Evolutionary conservation across 2,888 invertebrate species (phyloP).

Genomic region (Drosophila leonis): DNA sequence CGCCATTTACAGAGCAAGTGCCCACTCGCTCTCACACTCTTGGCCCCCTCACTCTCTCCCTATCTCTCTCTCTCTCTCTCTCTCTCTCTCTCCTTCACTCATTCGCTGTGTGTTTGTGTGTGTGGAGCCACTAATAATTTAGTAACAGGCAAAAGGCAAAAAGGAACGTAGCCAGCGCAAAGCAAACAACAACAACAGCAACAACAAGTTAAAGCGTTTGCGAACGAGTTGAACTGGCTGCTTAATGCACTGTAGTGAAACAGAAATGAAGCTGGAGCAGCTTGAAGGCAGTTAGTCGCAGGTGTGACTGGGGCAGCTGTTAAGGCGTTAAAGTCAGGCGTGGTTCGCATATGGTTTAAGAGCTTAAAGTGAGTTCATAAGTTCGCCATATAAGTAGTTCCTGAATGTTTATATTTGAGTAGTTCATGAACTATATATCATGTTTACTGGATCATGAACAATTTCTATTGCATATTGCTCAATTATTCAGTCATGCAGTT

Average conservation of each 20-base stretch:
- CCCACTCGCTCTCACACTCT: not conserved
- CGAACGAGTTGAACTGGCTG: not conserved
- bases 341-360: not conserved
- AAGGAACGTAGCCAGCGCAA: slow-evolving; percentile 56
- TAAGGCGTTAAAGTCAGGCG: not conserved
- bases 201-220: slow-evolving; percentile 7
- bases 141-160: slow-evolving; percentile 75
- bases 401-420: too few species aligned
- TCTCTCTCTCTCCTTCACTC: not conserved
- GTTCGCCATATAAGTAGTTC: not conserved
- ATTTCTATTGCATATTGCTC: too few species aligned
- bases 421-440: not conserved
- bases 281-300: not conserved
- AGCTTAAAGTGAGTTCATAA: not conserved
- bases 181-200: slow-evolving; percentile 46
- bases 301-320: not conserved
- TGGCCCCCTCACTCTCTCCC: not conserved
- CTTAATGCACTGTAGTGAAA: slow-evolving; percentile 1
- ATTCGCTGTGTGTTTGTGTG: slow-evolving; percentile 28
- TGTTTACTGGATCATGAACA: too few species aligned
- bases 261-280: not conserved
- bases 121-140: slow-evolving; percentile 71
- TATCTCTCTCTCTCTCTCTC: not conserved
- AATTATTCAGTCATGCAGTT: too few species aligned
- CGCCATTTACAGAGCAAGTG: slow-evolving; percentile 47